Conservation (phyloP, 2,113 vertebrate genomes). For the Lamprologus speciosus region DNA sequence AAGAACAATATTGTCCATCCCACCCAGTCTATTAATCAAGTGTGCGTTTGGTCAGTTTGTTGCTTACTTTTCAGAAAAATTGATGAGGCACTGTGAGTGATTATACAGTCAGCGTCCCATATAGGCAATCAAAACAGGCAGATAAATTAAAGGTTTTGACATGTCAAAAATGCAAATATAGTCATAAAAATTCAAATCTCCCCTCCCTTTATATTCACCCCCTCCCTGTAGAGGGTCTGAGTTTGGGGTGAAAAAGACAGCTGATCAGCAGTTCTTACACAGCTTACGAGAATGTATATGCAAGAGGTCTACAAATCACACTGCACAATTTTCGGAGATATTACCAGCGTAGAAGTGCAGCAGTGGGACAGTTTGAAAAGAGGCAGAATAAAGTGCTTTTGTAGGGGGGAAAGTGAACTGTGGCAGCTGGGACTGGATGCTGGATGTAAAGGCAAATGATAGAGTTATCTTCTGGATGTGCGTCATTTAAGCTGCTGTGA, state of each 20-base stretch:
- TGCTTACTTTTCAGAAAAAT: constrained; percentile 51
- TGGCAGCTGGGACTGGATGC: constrained; percentile 5
- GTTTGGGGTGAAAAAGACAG: constrained; percentile 22
- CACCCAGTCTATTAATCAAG: constrained; percentile 32
- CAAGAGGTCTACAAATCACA: constrained; percentile 13
- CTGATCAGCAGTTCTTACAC: constrained; percentile 40
- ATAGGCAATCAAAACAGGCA: constrained; percentile 45
- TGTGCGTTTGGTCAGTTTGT: constrained; percentile 50
- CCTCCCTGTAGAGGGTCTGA: not conserved
- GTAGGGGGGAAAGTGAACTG: not conserved
- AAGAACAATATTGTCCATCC: constrained; percentile 13
- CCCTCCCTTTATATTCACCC: not conserved
- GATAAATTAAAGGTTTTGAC: constrained; percentile 53
- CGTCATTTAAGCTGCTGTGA: constrained; percentile 26
- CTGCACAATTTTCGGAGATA: constrained; percentile 16
- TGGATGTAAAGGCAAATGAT: constrained; percentile 29
- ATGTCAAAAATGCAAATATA: constrained; percentile 50
- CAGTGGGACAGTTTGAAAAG: not conserved
- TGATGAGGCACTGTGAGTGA: constrained; percentile 29
- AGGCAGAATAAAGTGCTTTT: constrained; percentile 23
- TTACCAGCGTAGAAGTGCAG: not conserved
- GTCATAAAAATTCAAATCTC: constrained; percentile 52
- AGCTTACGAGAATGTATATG: constrained; percentile 24
- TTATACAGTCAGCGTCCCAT: constrained; percentile 31
- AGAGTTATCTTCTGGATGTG: constrained; percentile 17